Percentiles rank a stretch among this genome's conserved stretches.
phyloP scores from a whole-genome alignment of 2,113 vertebrate species.

The Carollia perspicillata region DNA sequence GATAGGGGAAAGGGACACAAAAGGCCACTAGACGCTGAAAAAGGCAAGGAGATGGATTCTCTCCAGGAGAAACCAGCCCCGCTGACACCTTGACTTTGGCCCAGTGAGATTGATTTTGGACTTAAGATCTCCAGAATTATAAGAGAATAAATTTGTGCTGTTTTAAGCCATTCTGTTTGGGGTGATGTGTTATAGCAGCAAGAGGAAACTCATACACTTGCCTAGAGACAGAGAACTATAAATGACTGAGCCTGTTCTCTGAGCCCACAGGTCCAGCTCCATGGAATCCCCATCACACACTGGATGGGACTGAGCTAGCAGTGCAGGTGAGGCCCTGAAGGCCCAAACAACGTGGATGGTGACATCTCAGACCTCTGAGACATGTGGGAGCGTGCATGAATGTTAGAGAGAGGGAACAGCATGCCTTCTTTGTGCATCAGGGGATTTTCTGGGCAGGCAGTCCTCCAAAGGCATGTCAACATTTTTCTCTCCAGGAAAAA shows the following conservation, averaged over 20 bases:
- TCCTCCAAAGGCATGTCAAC: constrained; percentile 44
- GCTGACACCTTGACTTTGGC: background rate
- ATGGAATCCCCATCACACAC: background rate
- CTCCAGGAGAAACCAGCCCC: background rate
- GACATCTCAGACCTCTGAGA: background rate
- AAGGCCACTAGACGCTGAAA: background rate
- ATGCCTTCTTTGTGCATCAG: background rate
- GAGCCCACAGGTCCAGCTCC: background rate
- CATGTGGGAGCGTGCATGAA: background rate
- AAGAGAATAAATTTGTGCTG: background rate
- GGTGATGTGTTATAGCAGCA: background rate
- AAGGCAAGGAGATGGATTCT: background rate
- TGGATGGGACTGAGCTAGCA: background rate
- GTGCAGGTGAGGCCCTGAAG: background rate
- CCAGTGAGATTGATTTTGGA: background rate
- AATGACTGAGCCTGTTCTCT: background rate
- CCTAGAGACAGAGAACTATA: background rate
- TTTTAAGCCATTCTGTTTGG: background rate
- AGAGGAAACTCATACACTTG: background rate
- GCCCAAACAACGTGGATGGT: background rate
- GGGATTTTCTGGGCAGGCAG: constrained; percentile 36
- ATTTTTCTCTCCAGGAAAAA: constrained; percentile 69
- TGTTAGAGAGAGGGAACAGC: background rate
- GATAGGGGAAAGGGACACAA: background rate
- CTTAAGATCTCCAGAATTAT: background rate